These are phyloP conservation scores for Pterobdella sp. DNA, from an alignment of 2,888 invertebrate species.

Conservation along the genomic window DNA sequence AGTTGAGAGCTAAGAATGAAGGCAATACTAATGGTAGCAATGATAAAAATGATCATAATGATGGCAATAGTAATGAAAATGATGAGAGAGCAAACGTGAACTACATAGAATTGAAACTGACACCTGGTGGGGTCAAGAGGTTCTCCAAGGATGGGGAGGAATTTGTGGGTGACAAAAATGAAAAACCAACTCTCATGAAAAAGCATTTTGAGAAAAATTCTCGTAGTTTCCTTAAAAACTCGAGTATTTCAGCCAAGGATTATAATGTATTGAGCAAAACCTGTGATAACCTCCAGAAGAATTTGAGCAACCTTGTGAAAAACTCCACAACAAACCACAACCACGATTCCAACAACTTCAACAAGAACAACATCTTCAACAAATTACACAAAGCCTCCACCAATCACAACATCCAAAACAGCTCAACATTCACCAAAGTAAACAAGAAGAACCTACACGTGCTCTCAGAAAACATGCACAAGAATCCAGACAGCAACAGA, in stretches of 20 bases:
- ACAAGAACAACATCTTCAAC: not conserved
- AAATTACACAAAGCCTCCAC: not conserved
- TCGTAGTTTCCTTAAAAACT: too few relatives aligned
- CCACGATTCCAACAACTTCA: conserved; percentile 7
- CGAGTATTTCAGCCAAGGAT: too few relatives aligned
- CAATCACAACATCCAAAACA: not conserved
- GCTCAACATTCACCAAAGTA: not conserved
- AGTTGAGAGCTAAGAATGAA: not conserved
- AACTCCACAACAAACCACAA: not conserved
- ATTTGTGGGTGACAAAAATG: too few relatives aligned
- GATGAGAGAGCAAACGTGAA: too few relatives aligned
- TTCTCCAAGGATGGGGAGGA: too few relatives aligned
- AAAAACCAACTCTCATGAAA: too few relatives aligned
- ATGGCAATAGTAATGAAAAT: conserved; percentile 2
- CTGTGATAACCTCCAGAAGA: not conserved
- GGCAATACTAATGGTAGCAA: not conserved
- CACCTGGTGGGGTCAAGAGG: too few relatives aligned
- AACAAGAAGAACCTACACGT: not conserved
- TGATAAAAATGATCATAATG: not conserved
- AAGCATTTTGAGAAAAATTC: too few relatives aligned
- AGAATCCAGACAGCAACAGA: not conserved
- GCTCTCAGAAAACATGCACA: not conserved
- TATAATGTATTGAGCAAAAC: not conserved
- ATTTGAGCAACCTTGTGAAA: not conserved
- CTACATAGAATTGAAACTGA: too few relatives aligned